A percentile compares a stretch with the other conserved stretches of the same genome.
Conservation (phyloP, 2,888 invertebrate genomes). For the Philereme vetulata region DNA sequence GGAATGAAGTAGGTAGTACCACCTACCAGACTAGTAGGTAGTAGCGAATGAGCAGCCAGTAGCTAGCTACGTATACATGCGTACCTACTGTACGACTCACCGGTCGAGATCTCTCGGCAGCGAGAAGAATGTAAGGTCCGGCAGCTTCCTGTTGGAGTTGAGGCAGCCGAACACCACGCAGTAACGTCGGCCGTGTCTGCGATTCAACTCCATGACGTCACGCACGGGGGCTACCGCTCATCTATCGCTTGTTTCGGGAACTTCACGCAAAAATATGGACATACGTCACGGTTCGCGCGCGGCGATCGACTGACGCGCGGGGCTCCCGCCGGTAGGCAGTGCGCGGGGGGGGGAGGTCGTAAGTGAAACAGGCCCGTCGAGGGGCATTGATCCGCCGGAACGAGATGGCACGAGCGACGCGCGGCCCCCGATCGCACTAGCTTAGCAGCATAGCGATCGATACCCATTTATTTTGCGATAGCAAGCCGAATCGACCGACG, state of each 20-base stretch:
- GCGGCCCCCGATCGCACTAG: not conserved
- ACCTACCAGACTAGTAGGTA: too few relatives aligned
- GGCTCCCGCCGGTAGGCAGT: constrained; percentile 25
- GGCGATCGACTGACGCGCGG: constrained; percentile 20
- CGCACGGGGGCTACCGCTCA: not conserved
- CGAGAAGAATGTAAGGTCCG: constrained; percentile 26
- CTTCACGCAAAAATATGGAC: not conserved
- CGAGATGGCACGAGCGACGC: constrained; percentile 7
- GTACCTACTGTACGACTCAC: constrained; percentile 23
- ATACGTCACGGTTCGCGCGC: constrained; percentile 20
- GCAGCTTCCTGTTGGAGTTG: constrained; percentile 22
- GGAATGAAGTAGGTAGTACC: too few relatives aligned
- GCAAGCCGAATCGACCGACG: not conserved
- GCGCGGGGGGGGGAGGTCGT: constrained; percentile 21
- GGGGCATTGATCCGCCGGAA: constrained; percentile 26
- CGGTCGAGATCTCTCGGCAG: constrained; percentile 27
- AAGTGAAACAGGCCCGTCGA: constrained; percentile 26
- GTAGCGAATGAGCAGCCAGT: too few relatives aligned
- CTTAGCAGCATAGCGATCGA: too few relatives aligned
- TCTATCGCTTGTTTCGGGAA: too few relatives aligned
- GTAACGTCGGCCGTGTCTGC: constrained; percentile 19
- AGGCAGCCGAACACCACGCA: constrained; percentile 25
- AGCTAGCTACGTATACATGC: too few relatives aligned
- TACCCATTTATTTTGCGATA: not conserved
- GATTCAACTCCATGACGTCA: constrained; percentile 14